Evolutionary conservation across 2,113 vertebrate genomes (phyloP), one percentile per base, ranked within the genome.

Genomic region (Scomber scombrus): DNA sequence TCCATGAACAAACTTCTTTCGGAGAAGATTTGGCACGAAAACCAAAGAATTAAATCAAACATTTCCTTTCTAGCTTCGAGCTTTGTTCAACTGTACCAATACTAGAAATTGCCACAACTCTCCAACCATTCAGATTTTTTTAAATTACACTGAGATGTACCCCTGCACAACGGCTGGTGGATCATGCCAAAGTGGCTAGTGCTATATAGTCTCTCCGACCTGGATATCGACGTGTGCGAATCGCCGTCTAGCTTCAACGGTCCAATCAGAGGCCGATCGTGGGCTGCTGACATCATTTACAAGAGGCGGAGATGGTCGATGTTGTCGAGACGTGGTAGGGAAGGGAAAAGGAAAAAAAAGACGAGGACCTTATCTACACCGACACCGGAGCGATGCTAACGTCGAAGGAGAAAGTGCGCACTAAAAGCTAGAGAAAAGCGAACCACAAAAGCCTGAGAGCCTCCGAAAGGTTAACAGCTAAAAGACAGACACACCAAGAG

Each of bases 401-500:
- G 45, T 70, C 62, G 8, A 84, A 23, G 74, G 51, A 67, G 78
- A 51, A 54, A 54, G 49, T 47, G 52, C 4, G 26, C 47, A 18
- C 52, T 58, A 21, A 40, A 65, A 78, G 21, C 49, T 55, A 21
- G 50, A 79, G 15, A 61, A 31, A 61, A 71, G 45, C 34, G 18
- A 74, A 76, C 40, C 70, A 80, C 65, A 57, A 71, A 23, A 86
- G 76, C 72, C 55, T n/a, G 34, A 34, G 51, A 82, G 77, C 72
- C 58, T 82, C 76, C 29, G 72, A 80, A 55, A 77, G 26, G 21
- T 82, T 81, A 83, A 86, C 81, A 69, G 85, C 88, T 82, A 89
- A 71, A 71, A 51, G 86, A 89, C 87, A 58, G 80, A 87, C 50
- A 91, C 91, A 90, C 34, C 55, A 40, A 86, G 79, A 87, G 72